Percentiles rank a stretch among this genome's conserved stretches.
phyloP scores from a whole-genome alignment of 2,888 invertebrate species.

The Lagria hirta region DNA sequence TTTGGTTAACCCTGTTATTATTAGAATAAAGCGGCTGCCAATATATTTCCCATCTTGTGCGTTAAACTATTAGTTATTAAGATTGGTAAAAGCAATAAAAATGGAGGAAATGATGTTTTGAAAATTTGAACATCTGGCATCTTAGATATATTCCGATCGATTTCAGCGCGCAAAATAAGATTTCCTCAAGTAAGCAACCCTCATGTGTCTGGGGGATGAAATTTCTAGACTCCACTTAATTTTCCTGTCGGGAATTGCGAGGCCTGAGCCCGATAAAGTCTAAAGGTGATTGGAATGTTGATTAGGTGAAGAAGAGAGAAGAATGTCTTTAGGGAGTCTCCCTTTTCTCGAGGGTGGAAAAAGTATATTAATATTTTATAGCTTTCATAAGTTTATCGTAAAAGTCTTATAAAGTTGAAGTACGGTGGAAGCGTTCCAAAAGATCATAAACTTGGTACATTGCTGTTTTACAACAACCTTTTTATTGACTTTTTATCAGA shows the following conservation, averaged over 20 bases:
- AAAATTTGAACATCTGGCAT: conserved; percentile 39
- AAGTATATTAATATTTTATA: conserved; percentile 47
- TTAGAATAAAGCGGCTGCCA: too few relatives aligned
- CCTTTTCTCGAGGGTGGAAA: conserved; percentile 28
- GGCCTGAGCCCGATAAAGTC: conserved; percentile 51
- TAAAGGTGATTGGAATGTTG: conserved; percentile 55
- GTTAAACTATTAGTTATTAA: too few relatives aligned
- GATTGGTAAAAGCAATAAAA: too few relatives aligned
- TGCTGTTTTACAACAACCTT: conserved; percentile 38
- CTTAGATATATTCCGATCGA: conserved; percentile 46
- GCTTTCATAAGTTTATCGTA: conserved; percentile 44
- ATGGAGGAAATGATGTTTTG: too few relatives aligned
- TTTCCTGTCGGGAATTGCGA: conserved; percentile 52
- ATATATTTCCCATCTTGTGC: too few relatives aligned
- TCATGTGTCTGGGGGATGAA: conserved; percentile 44
- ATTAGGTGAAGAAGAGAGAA: conserved; percentile 48
- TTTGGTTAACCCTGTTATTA: too few relatives aligned
- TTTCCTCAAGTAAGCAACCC: conserved; percentile 45
- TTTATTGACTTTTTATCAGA: conserved; percentile 41
- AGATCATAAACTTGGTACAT: conserved; percentile 40
- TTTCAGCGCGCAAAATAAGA: conserved; percentile 49
- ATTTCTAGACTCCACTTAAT: conserved; percentile 53
- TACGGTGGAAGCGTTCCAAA: conserved; percentile 34
- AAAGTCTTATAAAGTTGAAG: conserved; percentile 44
- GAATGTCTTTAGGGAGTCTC: conserved; percentile 33